Base-by-base conservation (phyloP, 2,113 vertebrate species). In the Amazona vittata region DNA sequence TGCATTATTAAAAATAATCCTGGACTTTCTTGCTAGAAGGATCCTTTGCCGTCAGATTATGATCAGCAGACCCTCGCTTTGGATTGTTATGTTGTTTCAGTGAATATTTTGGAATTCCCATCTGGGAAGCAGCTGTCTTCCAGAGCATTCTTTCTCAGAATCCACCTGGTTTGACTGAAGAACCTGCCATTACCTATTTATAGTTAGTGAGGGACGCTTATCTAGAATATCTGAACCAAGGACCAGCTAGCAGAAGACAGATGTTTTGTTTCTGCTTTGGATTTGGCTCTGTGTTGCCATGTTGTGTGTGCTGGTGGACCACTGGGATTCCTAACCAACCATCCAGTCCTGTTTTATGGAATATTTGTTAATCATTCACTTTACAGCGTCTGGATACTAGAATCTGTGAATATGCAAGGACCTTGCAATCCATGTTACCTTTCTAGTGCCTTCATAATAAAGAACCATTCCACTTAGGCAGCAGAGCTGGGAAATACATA, bases 401-500 rank as follows among this genome's bases (percentile, higher is more conserved):
- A 79, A 50, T 20, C 70, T 33, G 31, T 67, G 65, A 84, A 57
- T 0, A 1, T 1, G 2, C 18, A 73, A 50, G 57, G 71, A 46
- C 44, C 26, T 86, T 65, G 50, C 0, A 0, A 80, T 53, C 37
- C 26, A 8, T 37, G 28, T 25, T 62, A 43, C 11, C 11, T 63
- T 82, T 69, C 35, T 41, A 77, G 43, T 67, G 35, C 63, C 25
- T 78, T 83, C 78, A 73, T 7, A 35, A 35, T 24, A 59, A 59
- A 79, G 57, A 80, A 24, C 22, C 12, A 21, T 53, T 75, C 22
- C n/a, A 11, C 16, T 46, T 29, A 69, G 64, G 71, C 26, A 67
- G 39, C 49, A 75, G 16, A 43, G 37, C 21, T 87, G 11, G 44
- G 60, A 83, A 94, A 87, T 92, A 95, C 98, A 62, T 98, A 99